Evolutionary conservation across 2,113 vertebrate genomes (phyloP).

Genomic region (Buteo buteo): DNA sequence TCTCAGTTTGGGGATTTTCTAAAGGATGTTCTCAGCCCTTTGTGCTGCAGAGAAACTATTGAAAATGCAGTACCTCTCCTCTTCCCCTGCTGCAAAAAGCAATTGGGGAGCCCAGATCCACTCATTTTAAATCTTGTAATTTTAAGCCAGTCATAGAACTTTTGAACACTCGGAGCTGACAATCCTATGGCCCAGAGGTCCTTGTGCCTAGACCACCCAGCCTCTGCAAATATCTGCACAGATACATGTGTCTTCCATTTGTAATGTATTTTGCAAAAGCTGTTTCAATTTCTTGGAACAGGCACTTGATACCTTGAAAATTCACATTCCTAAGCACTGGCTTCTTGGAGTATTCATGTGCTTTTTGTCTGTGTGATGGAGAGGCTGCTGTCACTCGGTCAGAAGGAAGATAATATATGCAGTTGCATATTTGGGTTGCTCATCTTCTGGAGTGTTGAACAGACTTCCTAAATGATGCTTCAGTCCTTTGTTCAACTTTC

Average conservation of each 20-base stretch:
- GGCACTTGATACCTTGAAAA: neutral
- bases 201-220: neutral
- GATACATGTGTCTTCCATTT: neutral
- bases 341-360: neutral
- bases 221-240: neutral
- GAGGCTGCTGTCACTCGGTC: neutral
- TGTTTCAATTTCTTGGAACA: neutral
- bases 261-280: slow-evolving; percentile 11
- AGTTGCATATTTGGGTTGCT: neutral
- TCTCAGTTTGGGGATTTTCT: neutral
- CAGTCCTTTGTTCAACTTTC: slow-evolving; percentile 1
- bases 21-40: neutral
- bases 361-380: slow-evolving; percentile 5
- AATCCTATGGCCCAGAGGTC: neutral
- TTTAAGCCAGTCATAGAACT: neutral
- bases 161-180: neutral
- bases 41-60: neutral
- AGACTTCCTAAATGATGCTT: neutral
- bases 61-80: neutral
- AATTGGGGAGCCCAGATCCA: neutral
- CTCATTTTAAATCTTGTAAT: neutral
- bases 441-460: neutral
- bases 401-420: neutral
- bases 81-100: neutral
- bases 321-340: neutral